These are phyloP conservation scores for Sinella curviseta DNA, from an alignment of 1,140 invertebrate species.

Conservation along the genomic window DNA sequence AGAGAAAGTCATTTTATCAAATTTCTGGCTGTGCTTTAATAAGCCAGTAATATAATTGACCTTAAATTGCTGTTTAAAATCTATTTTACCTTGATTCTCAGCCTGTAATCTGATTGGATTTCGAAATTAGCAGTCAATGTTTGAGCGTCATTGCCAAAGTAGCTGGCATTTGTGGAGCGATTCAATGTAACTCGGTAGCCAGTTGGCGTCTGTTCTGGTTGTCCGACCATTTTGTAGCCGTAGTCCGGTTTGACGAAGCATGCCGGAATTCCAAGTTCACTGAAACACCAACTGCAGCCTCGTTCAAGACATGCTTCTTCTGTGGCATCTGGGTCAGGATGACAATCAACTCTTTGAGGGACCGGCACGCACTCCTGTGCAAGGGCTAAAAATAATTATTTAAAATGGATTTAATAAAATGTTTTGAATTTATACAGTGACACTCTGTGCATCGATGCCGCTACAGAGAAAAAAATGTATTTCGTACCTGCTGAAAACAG, in stretches of 20 bases:
- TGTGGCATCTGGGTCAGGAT: conserved; percentile 52
- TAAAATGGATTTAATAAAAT: too few species aligned
- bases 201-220: background rate
- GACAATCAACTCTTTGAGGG: conserved; percentile 54
- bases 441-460: too few species aligned
- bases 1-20: conserved; percentile 30
- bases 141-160: conserved; percentile 35
- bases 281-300: conserved; percentile 56
- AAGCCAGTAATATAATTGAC: background rate
- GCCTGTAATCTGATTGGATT: conserved; percentile 42
- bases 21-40: conserved; percentile 18
- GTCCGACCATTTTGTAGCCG: conserved; percentile 30
- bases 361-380: conserved; percentile 29
- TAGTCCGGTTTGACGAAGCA: conserved; percentile 21
- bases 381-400: too few species aligned
- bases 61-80: too few species aligned
- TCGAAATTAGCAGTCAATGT: conserved; percentile 21
- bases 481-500: too few species aligned
- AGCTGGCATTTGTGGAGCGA: conserved; percentile 11
- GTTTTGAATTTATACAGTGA: too few species aligned
- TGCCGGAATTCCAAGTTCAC: conserved; percentile 23
- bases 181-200: conserved; percentile 20
- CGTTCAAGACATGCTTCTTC: conserved; percentile 53
- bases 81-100: conserved; percentile 41
- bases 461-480: too few species aligned